These are phyloP conservation scores for Labroides dimidiatus DNA, from an alignment of 2,797 vertebrate genomes.

Conservation along the genomic window DNA sequence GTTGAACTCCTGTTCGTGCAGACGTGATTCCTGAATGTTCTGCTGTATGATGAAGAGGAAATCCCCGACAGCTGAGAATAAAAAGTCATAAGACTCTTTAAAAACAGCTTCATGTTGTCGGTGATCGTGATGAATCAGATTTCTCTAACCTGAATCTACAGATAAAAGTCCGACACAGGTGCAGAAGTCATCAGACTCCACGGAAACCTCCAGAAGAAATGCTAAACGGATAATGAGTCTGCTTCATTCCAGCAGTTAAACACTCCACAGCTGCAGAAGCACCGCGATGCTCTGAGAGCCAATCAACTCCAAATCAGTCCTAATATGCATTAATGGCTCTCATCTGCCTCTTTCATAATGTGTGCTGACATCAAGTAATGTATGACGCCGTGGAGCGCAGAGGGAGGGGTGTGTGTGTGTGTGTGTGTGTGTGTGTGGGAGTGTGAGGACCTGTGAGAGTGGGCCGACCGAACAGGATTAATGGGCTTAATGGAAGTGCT, in stretches of 20 bases:
- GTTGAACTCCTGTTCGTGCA: too few relatives aligned
- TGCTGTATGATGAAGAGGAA: too few relatives aligned
- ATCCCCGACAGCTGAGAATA: too few relatives aligned
- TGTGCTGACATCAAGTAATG: conserved; percentile 19
- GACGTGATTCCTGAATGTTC: too few relatives aligned
- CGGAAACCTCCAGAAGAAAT: background rate
- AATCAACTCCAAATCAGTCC: conserved; percentile 11
- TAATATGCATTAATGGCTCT: conserved; percentile 7
- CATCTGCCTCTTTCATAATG: conserved; percentile 25
- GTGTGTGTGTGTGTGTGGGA: background rate
- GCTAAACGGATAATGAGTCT: background rate
- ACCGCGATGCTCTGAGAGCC: background rate
- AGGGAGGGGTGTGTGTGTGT: background rate
- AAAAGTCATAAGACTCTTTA: too few relatives aligned
- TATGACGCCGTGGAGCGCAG: background rate
- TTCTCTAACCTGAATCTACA: too few relatives aligned
- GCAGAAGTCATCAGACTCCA: too few relatives aligned
- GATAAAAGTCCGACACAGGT: too few relatives aligned
- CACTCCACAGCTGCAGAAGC: conserved; percentile 12
- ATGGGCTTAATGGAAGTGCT: conserved; percentile 65
- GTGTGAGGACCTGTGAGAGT: conserved; percentile 4
- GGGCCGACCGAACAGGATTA: conserved; percentile 47
- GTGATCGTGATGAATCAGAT: too few relatives aligned
- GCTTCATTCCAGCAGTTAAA: background rate
- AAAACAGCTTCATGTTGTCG: too few relatives aligned